Base-by-base conservation (phyloP, 2,797 vertebrate species). In the Acanthurus lineatus region DNA sequence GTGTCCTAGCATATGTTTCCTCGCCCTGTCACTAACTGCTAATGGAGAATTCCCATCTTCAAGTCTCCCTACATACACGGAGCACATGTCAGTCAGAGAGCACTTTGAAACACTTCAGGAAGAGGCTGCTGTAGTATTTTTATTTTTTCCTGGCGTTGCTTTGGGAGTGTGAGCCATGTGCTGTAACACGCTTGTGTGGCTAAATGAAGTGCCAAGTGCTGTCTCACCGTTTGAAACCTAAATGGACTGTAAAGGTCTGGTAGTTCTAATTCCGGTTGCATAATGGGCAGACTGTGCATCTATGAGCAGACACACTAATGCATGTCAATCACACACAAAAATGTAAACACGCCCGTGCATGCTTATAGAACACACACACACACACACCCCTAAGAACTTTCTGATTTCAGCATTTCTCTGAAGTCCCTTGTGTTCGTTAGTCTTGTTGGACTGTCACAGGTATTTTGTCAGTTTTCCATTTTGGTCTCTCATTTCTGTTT, bases 201-300 rank as follows among this genome's bases (percentile, higher is more conserved):
- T 78, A 81, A 90, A 87, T 80, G 9, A 90, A 85, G 79, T 83
- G 76, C 84, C 81, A 85, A 87, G 76, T 74, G 73, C 65, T 73
- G 64, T 88, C 83, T 86, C 79, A 59, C 77, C 76, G 79, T 77
- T 80, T 84, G 85, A 87, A 84, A 66, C 74, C 81, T 83, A 85
- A 89, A 87, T 91, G 86, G 83, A 79, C 69, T 59, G 17, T 84
- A 82, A 83, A 87, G 86, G 83, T 83, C 77, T 71, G 47, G 73
- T 69, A 61, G 82, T 77, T 74, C 65, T 76, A 47, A 64, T 62
- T 77, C 65, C 68, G 75, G 19, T 67, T 88, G 66, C 84, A 75
- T 86, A 80, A 85, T 77, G 75, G 79, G 51, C 58, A 64, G 60
- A 77, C 42, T 15, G 56, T 61, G 65, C 63, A 7, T 72, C 63